Conservation (phyloP, 2,113 vertebrate species). For the Pan troglodytes region NHGRI_mPanTro3-v2.1_pri NC_072421.2:99295001-99295500, state of each 20-base stretch:
- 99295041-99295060: too few relatives aligned
- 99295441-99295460: not conserved
- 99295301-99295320: not conserved
- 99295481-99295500: not conserved
- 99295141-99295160: too few relatives aligned
- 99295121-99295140: too few relatives aligned
- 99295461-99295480: not conserved
- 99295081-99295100: too few relatives aligned
- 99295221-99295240: slow-evolving; percentile 7
- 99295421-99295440: not conserved
- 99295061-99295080: too few relatives aligned
- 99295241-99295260: slow-evolving; percentile 29
- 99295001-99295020: too few relatives aligned
- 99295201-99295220: not conserved
- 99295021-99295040: too few relatives aligned
- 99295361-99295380: not conserved
- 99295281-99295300: slow-evolving; percentile 4
- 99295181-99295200: not conserved
- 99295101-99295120: too few relatives aligned
- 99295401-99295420: not conserved
- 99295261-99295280: not conserved
- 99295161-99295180: not conserved
- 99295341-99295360: not conserved
- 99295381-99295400: not conserved
- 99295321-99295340: not conserved